phyloP scores from a whole-genome alignment of 2,888 invertebrate species.

The Microplitis manilae region DNA sequence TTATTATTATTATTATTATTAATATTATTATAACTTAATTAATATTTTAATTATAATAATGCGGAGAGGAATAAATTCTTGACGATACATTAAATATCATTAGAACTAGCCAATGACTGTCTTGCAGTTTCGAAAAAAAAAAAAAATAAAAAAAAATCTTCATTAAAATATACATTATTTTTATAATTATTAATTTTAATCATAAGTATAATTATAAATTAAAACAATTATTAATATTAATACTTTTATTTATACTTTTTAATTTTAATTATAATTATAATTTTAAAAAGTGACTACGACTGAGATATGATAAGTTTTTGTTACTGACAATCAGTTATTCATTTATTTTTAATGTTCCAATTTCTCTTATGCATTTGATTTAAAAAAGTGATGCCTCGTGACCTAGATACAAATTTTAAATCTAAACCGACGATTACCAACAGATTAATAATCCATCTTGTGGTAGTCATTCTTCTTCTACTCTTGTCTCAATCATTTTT shows the following conservation, averaged over 20 bases:
- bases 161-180: not conserved
- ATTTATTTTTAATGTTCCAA: constrained; percentile 12
- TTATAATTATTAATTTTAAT: constrained; percentile 28
- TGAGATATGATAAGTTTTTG: constrained; percentile 33
- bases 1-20: constrained; percentile 33
- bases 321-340: constrained; percentile 13
- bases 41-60: constrained; percentile 33
- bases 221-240: constrained; percentile 1
- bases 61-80: constrained; percentile 56
- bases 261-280: not conserved
- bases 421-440: constrained; percentile 41
- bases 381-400: constrained; percentile 41
- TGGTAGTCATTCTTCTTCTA: constrained; percentile 52
- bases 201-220: constrained; percentile 15
- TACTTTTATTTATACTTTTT: constrained; percentile 11
- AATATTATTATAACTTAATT: constrained; percentile 25
- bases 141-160: not conserved
- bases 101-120: constrained; percentile 67
- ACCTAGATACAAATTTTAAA: constrained; percentile 42
- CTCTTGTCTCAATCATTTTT: constrained; percentile 25
- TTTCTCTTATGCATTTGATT: constrained; percentile 21
- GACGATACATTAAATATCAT: constrained; percentile 66
- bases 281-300: constrained; percentile 33
- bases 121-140: constrained; percentile 50
- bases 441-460: constrained; percentile 55